These are phyloP conservation scores for Lucilia cuprina DNA, from an alignment of 1,140 invertebrate genomes.

Conservation along the genomic window DNA sequence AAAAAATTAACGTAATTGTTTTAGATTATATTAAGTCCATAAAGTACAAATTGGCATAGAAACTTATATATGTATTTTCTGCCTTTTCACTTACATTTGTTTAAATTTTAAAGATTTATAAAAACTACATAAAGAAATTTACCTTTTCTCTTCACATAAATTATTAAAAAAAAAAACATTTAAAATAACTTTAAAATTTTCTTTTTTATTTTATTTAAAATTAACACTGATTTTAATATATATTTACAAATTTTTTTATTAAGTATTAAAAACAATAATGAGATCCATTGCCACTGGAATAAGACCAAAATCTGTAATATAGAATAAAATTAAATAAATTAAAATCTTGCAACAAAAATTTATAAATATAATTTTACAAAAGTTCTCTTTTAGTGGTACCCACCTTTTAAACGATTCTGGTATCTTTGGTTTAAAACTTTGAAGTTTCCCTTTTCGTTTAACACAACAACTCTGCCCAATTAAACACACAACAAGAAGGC, in stretches of 20 bases:
- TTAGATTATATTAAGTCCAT: too few relatives aligned
- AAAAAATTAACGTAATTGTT: too few relatives aligned
- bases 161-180: neutral
- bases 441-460: neutral
- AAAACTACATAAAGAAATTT: too few relatives aligned
- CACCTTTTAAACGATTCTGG: neutral
- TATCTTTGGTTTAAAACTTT: neutral
- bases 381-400: too few relatives aligned
- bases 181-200: neutral
- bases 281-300: slow-evolving; percentile 7
- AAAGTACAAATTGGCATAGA: too few relatives aligned
- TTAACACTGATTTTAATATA: neutral
- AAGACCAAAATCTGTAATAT: neutral
- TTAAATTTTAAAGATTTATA: too few relatives aligned
- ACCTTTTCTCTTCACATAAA: neutral
- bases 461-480: neutral
- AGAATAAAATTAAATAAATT: neutral
- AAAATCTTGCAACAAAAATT: neutral
- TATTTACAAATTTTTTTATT: neutral
- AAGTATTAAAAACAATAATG: neutral
- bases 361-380: neutral
- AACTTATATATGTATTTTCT: too few relatives aligned
- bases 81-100: too few relatives aligned
- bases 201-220: neutral
- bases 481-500: neutral